Conservation (phyloP, 2,113 vertebrate species). For the Rynchops niger region DNA sequence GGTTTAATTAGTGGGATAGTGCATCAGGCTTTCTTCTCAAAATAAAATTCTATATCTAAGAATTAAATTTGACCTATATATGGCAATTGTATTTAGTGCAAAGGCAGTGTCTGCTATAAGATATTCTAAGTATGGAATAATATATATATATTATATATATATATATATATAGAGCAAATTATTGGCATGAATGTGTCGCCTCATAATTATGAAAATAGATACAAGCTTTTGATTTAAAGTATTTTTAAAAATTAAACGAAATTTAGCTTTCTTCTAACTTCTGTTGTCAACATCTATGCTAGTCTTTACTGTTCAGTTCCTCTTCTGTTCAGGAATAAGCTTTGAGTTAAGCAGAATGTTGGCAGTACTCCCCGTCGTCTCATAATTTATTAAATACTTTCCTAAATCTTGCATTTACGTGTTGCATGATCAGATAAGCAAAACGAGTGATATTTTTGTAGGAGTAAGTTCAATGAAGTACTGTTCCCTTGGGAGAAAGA, state of each 20-base stretch:
- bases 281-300: background rate
- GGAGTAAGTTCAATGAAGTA: background rate
- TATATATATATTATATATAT: too few species aligned
- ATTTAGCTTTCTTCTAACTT: background rate
- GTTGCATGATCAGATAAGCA: background rate
- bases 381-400: background rate
- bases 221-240: background rate
- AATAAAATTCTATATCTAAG: background rate
- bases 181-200: background rate
- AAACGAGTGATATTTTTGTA: background rate
- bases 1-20: background rate
- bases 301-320: background rate
- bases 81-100: background rate
- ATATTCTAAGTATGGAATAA: background rate
- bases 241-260: background rate
- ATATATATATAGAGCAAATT: too few species aligned
- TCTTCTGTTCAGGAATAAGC: background rate
- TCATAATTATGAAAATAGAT: background rate
- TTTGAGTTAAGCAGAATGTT: background rate
- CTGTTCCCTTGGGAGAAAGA: background rate
- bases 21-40: background rate
- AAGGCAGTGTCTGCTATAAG: background rate
- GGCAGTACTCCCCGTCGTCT: background rate
- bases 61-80: background rate
- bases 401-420: background rate